A percentile compares a stretch with the other conserved stretches of the same genome.
These are phyloP conservation scores for Linurgus olivaceus DNA, from an alignment of 2,797 vertebrate species.

Conservation along the genomic window DNA sequence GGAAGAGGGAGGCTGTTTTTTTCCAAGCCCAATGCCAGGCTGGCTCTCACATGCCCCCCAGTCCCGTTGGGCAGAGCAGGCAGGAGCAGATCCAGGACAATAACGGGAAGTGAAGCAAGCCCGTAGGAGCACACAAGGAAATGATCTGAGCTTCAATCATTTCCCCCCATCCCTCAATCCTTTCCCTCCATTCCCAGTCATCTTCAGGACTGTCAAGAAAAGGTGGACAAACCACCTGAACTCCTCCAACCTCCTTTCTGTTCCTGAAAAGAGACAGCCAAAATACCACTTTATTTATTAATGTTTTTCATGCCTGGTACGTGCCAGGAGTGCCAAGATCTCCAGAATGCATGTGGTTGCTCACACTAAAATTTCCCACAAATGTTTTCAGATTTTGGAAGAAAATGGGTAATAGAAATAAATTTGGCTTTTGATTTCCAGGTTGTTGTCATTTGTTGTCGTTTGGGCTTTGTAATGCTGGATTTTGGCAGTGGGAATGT, in stretches of 20 bases:
- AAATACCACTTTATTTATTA: not conserved
- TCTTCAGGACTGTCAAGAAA: not conserved
- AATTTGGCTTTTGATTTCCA: not conserved
- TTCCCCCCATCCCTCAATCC: not conserved
- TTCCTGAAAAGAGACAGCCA: not conserved
- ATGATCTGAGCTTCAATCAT: not conserved
- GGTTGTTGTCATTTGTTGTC: not conserved
- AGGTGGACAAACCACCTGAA: not conserved
- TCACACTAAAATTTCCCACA: not conserved
- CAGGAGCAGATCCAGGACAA: not conserved
- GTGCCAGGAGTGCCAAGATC: not conserved
- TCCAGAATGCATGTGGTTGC: not conserved
- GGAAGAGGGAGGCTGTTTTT: not conserved
- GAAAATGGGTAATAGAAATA: not conserved
- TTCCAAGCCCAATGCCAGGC: not conserved
- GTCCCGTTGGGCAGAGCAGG: not conserved
- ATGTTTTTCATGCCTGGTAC: not conserved
- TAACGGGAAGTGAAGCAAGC: not conserved
- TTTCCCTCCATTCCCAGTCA: not conserved
- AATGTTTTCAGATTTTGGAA: not conserved
- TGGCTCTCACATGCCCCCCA: not conserved
- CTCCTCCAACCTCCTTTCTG: not conserved
- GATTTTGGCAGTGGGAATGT: not conserved
- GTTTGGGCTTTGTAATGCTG: not conserved
- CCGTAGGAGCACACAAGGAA: not conserved